phyloP scores from a whole-genome alignment of 2,113 vertebrate genomes.

The Petroica traversi region DNA sequence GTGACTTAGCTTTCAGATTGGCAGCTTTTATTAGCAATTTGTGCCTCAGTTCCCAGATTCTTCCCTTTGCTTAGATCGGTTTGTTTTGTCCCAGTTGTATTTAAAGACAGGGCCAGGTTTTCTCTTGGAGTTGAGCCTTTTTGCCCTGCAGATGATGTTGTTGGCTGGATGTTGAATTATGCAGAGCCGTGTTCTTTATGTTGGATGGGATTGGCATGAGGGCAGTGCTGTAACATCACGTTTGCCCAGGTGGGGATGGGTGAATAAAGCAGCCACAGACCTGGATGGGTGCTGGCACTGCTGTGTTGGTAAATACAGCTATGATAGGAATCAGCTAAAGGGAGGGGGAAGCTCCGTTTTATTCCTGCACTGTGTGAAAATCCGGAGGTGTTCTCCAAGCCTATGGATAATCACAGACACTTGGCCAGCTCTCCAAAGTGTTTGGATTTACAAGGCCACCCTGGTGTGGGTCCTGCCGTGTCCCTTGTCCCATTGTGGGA shows the following conservation, averaged over 20 bases:
- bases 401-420: accelerated
- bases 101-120: background rate
- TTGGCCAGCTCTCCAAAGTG: background rate
- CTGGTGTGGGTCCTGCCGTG: background rate
- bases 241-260: background rate
- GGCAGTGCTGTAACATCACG: accelerated
- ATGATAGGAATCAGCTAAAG: background rate
- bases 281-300: accelerated
- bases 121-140: background rate
- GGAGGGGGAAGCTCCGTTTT: background rate
- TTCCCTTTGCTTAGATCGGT: background rate
- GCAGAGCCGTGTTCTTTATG: background rate
- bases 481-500: background rate
- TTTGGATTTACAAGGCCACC: background rate
- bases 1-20: background rate
- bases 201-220: background rate
- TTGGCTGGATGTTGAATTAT: background rate
- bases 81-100: background rate
- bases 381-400: background rate
- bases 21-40: background rate
- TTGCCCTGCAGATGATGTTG: background rate
- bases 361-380: background rate
- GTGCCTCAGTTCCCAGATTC: background rate
- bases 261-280: background rate
- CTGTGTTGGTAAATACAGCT: background rate